phyloP scores from a whole-genome alignment of 2,113 vertebrate species.

The Poecile atricapillus region DNA sequence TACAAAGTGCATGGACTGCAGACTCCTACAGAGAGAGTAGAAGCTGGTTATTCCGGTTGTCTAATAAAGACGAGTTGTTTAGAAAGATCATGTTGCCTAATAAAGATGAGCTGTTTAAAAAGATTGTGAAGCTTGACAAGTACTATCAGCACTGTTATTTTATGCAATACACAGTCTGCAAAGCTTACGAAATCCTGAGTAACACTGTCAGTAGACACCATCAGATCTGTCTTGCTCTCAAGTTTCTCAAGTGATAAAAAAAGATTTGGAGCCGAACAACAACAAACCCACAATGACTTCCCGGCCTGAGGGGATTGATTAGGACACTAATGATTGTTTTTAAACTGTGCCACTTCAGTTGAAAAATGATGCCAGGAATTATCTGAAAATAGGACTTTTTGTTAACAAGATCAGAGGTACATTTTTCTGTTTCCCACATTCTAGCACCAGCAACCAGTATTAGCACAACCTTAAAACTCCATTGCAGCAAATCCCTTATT shows the following conservation, averaged over 20 bases:
- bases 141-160: conserved; percentile 21
- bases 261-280: neutral
- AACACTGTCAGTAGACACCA: neutral
- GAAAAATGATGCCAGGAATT: neutral
- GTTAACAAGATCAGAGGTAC: neutral
- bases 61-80: conserved; percentile 10
- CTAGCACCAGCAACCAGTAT: neutral
- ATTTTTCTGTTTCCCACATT: neutral
- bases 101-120: neutral
- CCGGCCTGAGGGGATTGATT: neutral
- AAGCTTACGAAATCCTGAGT: neutral
- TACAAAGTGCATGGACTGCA: neutral
- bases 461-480: neutral
- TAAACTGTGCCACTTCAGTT: neutral
- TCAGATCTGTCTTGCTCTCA: neutral
- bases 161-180: neutral
- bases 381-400: neutral
- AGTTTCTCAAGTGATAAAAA: neutral
- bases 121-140: neutral
- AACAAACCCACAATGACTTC: neutral
- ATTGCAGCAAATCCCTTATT: neutral
- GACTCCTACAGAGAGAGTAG: neutral
- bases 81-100: conserved; percentile 38
- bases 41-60: neutral
- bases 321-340: neutral